phyloP scores from a whole-genome alignment of 2,113 vertebrate species.

The Strigops habroptila region DNA sequence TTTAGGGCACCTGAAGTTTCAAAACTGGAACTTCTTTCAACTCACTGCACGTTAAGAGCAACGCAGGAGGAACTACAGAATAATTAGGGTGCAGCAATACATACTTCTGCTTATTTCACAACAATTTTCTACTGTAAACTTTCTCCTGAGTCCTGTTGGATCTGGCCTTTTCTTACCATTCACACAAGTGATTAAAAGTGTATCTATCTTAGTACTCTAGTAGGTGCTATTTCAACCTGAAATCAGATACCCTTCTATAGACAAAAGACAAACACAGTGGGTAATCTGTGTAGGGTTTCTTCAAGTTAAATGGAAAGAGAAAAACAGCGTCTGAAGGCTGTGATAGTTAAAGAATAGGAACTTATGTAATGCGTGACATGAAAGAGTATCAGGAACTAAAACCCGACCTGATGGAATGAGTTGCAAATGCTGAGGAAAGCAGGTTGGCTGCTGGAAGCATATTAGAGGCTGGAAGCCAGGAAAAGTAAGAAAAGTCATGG shows the following conservation, averaged over 20 bases:
- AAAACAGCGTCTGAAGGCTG: neutral
- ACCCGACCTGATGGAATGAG: neutral
- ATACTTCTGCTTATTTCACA: neutral
- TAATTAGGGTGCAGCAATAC: neutral
- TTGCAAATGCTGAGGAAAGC: neutral
- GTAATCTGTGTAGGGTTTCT: neutral
- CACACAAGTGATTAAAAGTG: neutral
- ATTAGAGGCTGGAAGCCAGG: constrained; percentile 26
- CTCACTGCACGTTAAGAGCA: neutral
- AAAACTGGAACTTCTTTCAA: neutral
- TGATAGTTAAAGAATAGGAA: neutral
- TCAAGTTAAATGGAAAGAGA: neutral
- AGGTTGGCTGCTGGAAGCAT: neutral
- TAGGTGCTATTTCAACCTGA: neutral
- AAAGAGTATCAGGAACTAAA: neutral
- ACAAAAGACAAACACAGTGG: neutral
- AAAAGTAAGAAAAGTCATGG: neutral
- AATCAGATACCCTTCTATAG: neutral
- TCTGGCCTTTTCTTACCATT: neutral
- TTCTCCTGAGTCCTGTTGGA: neutral
- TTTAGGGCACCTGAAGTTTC: neutral
- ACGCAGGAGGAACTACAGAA: neutral
- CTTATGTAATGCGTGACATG: neutral
- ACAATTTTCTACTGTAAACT: neutral
- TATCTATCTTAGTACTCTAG: neutral